phyloP scores from a whole-genome alignment of 2,797 vertebrate genomes.

The Thamnophis elegans region DNA sequence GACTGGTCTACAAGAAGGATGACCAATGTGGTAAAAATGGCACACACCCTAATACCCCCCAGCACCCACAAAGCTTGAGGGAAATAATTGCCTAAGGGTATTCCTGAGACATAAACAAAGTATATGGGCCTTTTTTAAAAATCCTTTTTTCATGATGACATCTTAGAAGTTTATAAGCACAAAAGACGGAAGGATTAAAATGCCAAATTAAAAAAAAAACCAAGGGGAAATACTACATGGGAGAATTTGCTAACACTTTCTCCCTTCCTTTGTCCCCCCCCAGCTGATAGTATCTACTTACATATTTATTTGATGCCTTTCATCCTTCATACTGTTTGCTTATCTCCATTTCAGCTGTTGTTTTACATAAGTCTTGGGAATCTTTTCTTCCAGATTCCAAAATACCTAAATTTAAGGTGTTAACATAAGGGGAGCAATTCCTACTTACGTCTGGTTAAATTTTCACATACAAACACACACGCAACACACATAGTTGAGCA shows the following conservation, averaged over 20 bases:
- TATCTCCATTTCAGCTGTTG: neutral
- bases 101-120: neutral
- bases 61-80: neutral
- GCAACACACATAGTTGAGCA: neutral
- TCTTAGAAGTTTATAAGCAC: neutral
- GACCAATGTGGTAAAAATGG: neutral
- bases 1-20: neutral
- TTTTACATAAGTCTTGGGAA: neutral
- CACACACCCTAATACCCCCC: neutral
- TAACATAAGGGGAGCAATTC: neutral
- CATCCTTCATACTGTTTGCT: neutral
- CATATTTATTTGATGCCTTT: neutral
- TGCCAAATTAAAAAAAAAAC: neutral
- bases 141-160: neutral
- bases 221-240: neutral
- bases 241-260: neutral
- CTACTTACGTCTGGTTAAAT: neutral
- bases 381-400: neutral
- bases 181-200: neutral
- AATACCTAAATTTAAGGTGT: neutral
- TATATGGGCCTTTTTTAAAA: neutral
- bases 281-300: neutral
- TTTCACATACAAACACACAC: neutral
- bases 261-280: neutral
- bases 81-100: neutral